These are phyloP conservation scores for Spongilla lacustris DNA, from an alignment of 37 sponge, comb jelly and placozoan species.

Conservation along the genomic window DNA sequence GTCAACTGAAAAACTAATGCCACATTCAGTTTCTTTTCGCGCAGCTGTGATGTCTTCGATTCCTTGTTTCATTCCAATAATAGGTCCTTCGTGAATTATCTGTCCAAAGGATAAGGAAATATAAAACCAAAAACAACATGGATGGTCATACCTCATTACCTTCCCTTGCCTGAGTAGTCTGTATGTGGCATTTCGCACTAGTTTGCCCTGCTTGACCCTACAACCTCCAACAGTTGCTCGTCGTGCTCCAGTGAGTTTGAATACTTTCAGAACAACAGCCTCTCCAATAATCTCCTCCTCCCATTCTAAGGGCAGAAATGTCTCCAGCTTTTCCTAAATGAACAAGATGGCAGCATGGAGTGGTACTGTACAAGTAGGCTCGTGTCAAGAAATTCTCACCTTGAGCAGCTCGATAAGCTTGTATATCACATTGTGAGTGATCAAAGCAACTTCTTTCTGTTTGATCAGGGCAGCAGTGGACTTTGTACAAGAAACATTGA, in stretches of 20 bases:
- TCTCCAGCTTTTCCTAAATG: conserved; percentile 54
- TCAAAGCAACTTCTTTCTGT: conserved; percentile 32
- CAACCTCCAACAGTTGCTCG: conserved; percentile 73
- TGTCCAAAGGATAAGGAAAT: neutral
- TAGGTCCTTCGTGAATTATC: conserved; percentile 53
- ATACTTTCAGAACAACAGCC: conserved; percentile 70
- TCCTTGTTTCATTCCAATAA: conserved; percentile 53
- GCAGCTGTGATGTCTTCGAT: conserved; percentile 62
- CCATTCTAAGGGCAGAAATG: conserved; percentile 22
- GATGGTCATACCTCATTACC: neutral
- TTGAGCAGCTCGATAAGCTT: conserved; percentile 74
- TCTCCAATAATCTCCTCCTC: conserved; percentile 83
- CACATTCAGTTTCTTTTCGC: conserved; percentile 79
- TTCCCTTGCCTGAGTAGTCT: conserved; percentile 53
- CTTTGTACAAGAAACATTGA: conserved; percentile 53
- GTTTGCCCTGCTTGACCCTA: conserved; percentile 57
- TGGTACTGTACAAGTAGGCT: neutral
- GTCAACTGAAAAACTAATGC: conserved; percentile 53
- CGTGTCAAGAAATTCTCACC: too few species aligned
- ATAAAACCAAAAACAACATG: neutral
- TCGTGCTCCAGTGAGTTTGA: conserved; percentile 55
- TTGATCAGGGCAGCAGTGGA: conserved; percentile 16
- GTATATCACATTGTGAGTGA: conserved; percentile 78
- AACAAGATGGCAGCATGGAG: neutral
- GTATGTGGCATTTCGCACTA: conserved; percentile 47